These are phyloP conservation scores for Lepisosteus oculatus DNA, from an alignment of 2,113 vertebrate genomes.

Conservation along the genomic window DNA sequence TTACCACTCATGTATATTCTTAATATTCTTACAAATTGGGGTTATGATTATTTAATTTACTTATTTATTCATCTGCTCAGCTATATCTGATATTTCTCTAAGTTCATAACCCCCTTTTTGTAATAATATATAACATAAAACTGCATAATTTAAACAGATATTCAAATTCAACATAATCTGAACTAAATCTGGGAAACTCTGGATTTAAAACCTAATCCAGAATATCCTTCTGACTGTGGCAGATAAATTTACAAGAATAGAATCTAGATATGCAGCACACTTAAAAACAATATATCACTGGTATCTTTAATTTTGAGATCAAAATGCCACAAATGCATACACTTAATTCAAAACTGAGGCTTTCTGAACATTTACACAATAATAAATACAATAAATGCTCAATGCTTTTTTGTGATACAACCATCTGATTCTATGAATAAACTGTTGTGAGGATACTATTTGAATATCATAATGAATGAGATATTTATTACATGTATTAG, in stretches of 20 bases:
- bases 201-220: conserved; percentile 24
- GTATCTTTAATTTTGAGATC: too few species aligned
- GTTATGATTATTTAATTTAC: too few species aligned
- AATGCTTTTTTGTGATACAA: conserved; percentile 24
- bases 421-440: conserved; percentile 25
- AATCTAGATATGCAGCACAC: conserved; percentile 12
- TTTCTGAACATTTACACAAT: conserved; percentile 14
- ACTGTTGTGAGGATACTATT: conserved; percentile 10
- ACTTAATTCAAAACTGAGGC: conserved; percentile 21
- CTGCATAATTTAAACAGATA: too few species aligned
- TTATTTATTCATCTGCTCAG: too few species aligned
- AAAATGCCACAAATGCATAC: neutral
- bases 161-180: too few species aligned
- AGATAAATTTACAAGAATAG: conserved; percentile 5
- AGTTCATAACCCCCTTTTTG: too few species aligned
- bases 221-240: neutral
- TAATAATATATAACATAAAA: too few species aligned
- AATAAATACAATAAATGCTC: conserved; percentile 29
- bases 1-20: too few species aligned
- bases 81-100: too few species aligned
- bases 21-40: too few species aligned
- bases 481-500: neutral
- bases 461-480: too few species aligned
- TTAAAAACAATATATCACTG: too few species aligned
- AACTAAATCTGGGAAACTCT: neutral